Evolutionary conservation across 2,888 invertebrate genomes (phyloP).

Genomic region (Boloria euphrosyne): DNA sequence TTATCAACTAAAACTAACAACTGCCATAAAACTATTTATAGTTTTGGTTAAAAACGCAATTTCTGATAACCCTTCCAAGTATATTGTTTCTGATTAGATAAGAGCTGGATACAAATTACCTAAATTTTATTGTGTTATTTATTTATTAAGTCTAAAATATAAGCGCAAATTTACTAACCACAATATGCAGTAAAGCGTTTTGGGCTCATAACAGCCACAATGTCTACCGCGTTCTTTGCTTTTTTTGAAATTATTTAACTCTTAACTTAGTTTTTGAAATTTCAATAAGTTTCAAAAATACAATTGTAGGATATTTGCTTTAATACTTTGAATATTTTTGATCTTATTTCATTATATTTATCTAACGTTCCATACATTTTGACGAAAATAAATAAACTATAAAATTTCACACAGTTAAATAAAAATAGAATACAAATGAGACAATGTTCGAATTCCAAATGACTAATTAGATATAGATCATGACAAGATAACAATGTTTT

Average conservation of each 20-base stretch:
- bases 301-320: too few relatives aligned
- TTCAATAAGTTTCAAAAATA: too few relatives aligned
- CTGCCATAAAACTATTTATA: slow-evolving; percentile 50
- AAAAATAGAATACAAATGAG: background rate
- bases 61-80: slow-evolving; percentile 44
- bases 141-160: slow-evolving; percentile 9
- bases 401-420: background rate
- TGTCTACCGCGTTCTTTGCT: too few relatives aligned
- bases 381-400: background rate
- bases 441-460: slow-evolving; percentile 7
- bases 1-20: slow-evolving; percentile 50
- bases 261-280: too few relatives aligned
- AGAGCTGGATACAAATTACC: slow-evolving; percentile 30
- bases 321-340: too few relatives aligned
- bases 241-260: too few relatives aligned
- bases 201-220: background rate
- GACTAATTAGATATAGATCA: slow-evolving; percentile 9
- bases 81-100: slow-evolving; percentile 51
- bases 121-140: slow-evolving; percentile 18
- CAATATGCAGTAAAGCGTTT: background rate
- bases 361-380: too few relatives aligned
- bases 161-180: background rate
- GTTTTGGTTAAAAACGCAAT: slow-evolving; percentile 48
- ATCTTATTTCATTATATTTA: too few relatives aligned
- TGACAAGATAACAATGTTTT: background rate